Evolutionary conservation across 1,140 invertebrate genomes (phyloP), one percentile per base, ranked within the genome.

Genomic region (Vanessa atalanta): DNA sequence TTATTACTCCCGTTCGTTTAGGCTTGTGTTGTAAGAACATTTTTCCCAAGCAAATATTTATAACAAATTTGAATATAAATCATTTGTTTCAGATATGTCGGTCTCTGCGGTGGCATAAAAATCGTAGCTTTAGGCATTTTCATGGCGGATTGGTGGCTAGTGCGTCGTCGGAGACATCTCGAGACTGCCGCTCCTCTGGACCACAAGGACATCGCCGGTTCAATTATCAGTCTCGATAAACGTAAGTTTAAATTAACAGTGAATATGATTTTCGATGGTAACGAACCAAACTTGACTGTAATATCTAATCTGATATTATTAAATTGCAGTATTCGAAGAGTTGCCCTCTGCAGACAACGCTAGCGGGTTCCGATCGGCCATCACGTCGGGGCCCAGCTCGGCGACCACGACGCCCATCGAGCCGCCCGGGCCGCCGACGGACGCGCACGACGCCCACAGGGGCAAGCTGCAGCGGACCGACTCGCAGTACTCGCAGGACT

Each of bases 51-150:
- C 6, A 48, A n/a, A 57, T 57, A 57, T 68, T 51, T 15, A 14
- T 14, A 47, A 51, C 7, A 51, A 51, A 51, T 15, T 57, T 11
- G 7, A 43, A 43, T 47, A 53, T 23, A 57, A 37, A 12, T 68
- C 23, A 16, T 57, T 20, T 48, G n/a, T 73, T 77, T 67, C 79
- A 97, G 97, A 93, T 97, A 98, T 87, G 97, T 98, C 69, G 97
- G 97, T 37, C 94, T 98, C 6, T 98, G 97, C 88, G 96, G 97
- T 47, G 96, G 96, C n/a, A 97, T 99, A 55, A 99, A 99, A 91
- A 95, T 98, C 69, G 91, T 98, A 51, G 97, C 97, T 2, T 89
- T 97, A 48, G 95, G 96, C 15, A 95, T 98, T 83, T 99, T 98
- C 88, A 88, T 97, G 20, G 94, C 97, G 53, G 97, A 98, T 84